Evolutionary conservation across 1,140 invertebrate genomes (phyloP), one percentile per base, ranked within the genome.

Genomic region (Papilio dardanus): DNA sequence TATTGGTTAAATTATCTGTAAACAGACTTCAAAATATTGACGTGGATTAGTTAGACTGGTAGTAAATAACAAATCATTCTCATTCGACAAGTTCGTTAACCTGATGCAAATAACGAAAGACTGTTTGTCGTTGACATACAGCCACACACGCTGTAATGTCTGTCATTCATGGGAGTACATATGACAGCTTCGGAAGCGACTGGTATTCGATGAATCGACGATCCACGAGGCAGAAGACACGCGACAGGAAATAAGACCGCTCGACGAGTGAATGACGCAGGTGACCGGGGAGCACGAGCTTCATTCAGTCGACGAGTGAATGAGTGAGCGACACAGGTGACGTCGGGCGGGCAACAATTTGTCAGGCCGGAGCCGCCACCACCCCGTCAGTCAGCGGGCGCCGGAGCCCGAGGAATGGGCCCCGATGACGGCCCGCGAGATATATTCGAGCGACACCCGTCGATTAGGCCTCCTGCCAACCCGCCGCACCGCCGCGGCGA

Each of bases 391-490:
- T 90, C 87, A 85, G 80, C 86, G 80, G 77, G 81, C 84, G 79
- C 76, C 84, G 80, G 82, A 87, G 83, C 83, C 84, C 80, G 81
- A 89, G 84, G 89, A 91, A 92, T 91, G 89, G 83, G 74, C 80
- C 74, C 67, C 87, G 91, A 87, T 91, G 90, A 92, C 89, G 88
- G 84, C 84, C 69, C 74, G 77, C 75, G 83, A 86, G 88, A 92
- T 90, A 87, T 86, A 90, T 87, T 81, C 80, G 84, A 78, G 77
- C 88, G 88, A 86, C 83, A 78, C 74, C 76, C 83, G 84, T 73
- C 87, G 88, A 92, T 92, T 92, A 92, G 91, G 91, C 86, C 83
- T 81, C 80, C 79, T 91, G 91, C 91, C 91, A 92, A 92, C 82
- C 81, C 74, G 76, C 79, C 82, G 83, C 42, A 16, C 14, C 42